Evolutionary conservation across 1,140 invertebrate genomes (phyloP).

Genomic region (Drosophila baimaii): DNA sequence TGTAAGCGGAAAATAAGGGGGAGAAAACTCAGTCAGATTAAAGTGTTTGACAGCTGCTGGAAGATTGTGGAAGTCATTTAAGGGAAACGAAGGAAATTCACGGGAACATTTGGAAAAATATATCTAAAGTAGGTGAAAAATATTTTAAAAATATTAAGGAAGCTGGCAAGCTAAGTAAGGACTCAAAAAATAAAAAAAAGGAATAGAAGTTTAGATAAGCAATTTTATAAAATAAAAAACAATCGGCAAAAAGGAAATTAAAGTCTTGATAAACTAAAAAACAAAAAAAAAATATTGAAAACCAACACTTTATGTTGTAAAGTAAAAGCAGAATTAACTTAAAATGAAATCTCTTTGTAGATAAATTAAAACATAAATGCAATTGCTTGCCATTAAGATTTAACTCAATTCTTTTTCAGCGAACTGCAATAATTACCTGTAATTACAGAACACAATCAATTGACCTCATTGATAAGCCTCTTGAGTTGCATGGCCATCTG

Average conservation of each 20-base stretch:
- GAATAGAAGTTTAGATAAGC: too few species aligned
- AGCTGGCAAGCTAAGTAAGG: too few species aligned
- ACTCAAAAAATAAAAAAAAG: too few species aligned
- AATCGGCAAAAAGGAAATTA: not conserved
- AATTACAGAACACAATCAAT: constrained; percentile 26
- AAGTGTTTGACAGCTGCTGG: constrained; percentile 20
- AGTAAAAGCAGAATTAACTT: not conserved
- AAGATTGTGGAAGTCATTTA: not conserved
- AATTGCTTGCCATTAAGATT: not conserved
- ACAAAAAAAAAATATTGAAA: not conserved
- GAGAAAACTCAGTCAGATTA: constrained; percentile 23
- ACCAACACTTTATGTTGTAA: too few species aligned
- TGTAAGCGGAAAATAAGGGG: constrained; percentile 7
- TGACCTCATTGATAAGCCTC: constrained; percentile 56
- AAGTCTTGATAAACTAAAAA: not conserved
- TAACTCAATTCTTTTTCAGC: not conserved
- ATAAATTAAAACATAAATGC: too few species aligned
- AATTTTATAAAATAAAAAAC: not conserved
- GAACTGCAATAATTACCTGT: not conserved
- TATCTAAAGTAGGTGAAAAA: not conserved
- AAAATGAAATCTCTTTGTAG: too few species aligned
- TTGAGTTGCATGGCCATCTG: constrained; percentile 35
- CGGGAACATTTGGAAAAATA: not conserved
- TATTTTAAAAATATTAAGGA: not conserved
- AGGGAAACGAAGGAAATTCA: not conserved